Evolutionary conservation across 1,140 invertebrate species (phyloP).

Genomic region (Neodiprion virginianus): DNA sequence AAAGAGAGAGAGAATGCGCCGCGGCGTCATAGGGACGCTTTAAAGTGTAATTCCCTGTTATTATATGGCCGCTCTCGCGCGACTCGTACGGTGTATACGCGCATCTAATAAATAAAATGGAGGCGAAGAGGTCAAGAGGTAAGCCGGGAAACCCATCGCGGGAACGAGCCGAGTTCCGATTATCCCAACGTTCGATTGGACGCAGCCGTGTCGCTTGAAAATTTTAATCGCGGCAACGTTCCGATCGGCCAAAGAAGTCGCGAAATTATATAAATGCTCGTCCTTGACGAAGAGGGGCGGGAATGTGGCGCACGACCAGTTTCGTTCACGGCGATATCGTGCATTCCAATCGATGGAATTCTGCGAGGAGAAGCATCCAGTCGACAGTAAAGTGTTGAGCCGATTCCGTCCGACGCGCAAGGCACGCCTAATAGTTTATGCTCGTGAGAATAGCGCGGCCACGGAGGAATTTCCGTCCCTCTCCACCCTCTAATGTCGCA

Average conservation of each 20-base stretch:
- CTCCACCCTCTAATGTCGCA: neutral
- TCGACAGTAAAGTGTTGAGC: neutral
- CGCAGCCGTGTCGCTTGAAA: neutral
- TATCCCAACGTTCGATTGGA: neutral
- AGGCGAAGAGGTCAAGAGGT: neutral
- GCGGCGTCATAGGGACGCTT: conserved; percentile 15
- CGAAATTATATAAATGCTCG: no score
- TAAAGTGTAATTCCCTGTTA: conserved; percentile 7
- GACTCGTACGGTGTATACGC: neutral
- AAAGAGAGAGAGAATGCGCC: neutral
- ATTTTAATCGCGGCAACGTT: neutral
- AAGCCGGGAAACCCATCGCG: neutral
- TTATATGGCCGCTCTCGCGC: neutral
- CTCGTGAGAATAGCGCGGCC: conserved; percentile 9
- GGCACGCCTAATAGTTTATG: conserved; percentile 18
- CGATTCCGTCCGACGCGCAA: no score
- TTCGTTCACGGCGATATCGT: conserved; percentile 35
- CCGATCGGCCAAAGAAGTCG: no score
- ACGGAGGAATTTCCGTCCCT: neutral
- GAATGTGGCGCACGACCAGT: conserved; percentile 39
- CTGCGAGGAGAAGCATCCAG: conserved; percentile 24
- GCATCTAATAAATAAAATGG: conserved; percentile 6
- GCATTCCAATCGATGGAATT: conserved; percentile 41
- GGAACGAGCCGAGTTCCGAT: neutral
- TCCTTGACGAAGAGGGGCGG: no score